Percentiles rank a stretch among this genome's conserved stretches.
These are phyloP conservation scores for Lasioglossum figueresi DNA, from an alignment of 2,888 invertebrate species.

Conservation along the genomic window DNA sequence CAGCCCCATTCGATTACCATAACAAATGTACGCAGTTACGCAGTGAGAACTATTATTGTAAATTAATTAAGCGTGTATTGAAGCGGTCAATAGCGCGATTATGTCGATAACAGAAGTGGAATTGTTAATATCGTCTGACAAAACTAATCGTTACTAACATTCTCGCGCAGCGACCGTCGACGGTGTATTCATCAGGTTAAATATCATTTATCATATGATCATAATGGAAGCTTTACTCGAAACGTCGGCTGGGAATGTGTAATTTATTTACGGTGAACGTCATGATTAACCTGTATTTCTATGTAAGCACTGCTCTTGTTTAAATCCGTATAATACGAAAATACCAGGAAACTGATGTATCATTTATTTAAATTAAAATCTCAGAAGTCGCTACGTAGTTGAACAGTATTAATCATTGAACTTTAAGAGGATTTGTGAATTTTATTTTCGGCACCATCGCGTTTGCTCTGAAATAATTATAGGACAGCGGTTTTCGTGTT, in stretches of 20 bases:
- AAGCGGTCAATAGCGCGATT: conserved; percentile 17
- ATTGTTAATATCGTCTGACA: conserved; percentile 7
- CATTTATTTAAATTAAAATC: not conserved
- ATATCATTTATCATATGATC: not conserved
- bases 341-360: not conserved
- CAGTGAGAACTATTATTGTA: conserved; percentile 6
- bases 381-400: not conserved
- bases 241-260: not conserved
- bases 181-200: not conserved
- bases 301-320: conserved; percentile 10
- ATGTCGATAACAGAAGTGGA: conserved; percentile 3
- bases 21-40: not conserved
- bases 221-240: not conserved
- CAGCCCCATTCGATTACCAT: not conserved
- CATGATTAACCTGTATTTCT: conserved; percentile 13
- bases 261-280: not conserved
- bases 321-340: not conserved
- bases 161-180: not conserved
- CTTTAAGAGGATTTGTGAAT: not conserved
- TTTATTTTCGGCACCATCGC: not conserved
- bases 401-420: not conserved
- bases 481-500: not conserved
- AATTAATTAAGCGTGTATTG: conserved; percentile 4
- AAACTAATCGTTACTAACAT: conserved; percentile 27
- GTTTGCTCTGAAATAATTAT: not conserved